These are phyloP conservation scores for Andrena praecox DNA, from an alignment of 2,888 invertebrate genomes.

Conservation along the genomic window DNA sequence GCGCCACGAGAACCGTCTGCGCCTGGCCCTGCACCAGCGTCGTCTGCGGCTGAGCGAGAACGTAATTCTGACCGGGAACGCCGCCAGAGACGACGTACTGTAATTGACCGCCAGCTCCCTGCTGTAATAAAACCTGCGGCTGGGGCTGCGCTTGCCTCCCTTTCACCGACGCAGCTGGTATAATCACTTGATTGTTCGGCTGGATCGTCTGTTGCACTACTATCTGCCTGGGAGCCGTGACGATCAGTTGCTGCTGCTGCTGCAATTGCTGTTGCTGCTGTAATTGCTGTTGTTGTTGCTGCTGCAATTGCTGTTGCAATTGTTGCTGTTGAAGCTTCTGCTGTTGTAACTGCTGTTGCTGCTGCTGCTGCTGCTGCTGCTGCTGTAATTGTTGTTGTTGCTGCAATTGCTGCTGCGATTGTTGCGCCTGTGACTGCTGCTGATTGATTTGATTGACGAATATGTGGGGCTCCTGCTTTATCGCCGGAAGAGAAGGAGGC, in stretches of 20 bases:
- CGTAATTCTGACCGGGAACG: conserved; percentile 87
- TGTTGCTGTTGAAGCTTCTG: conserved; percentile 2
- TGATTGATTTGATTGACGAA: conserved; percentile 69
- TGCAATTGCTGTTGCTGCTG: conserved; percentile 16
- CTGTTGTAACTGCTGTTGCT: conserved; percentile 1
- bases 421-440: conserved; percentile 44
- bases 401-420: conserved; percentile 23
- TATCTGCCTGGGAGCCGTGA: conserved; percentile 85
- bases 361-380: neutral
- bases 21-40: conserved; percentile 87
- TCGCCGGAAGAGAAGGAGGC: conserved; percentile 58
- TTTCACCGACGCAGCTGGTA: conserved; percentile 79
- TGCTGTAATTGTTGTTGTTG: neutral
- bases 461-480: conserved; percentile 73
- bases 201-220: conserved; percentile 85
- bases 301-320: conserved; percentile 22
- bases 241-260: conserved; percentile 83
- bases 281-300: conserved; percentile 27
- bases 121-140: conserved; percentile 82
- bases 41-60: conserved; percentile 89
- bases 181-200: conserved; percentile 81
- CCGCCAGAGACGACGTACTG: conserved; percentile 86
- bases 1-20: conserved; percentile 89
- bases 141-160: conserved; percentile 76
- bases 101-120: conserved; percentile 85